These are phyloP conservation scores for Chrysomela aeneicollis DNA, from an alignment of 2,888 invertebrate species.

Conservation along the genomic window DNA sequence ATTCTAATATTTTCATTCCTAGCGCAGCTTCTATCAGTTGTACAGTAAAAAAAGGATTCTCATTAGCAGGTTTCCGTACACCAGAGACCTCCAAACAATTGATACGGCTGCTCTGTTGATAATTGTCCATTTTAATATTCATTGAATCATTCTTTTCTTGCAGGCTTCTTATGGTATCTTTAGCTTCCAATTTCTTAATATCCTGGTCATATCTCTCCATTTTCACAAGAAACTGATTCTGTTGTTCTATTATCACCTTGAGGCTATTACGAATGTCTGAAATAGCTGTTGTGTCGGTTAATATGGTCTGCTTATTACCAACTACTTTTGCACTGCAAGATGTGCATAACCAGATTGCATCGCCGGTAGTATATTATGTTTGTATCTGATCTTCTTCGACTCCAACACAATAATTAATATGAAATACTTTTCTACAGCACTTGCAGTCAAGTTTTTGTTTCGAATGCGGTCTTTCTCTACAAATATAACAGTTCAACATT, in stretches of 20 bases:
- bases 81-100: background rate
- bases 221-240: background rate
- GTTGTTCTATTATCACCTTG: background rate
- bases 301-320: background rate
- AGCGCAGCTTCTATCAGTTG: background rate
- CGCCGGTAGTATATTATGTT: background rate
- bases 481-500: slow-evolving; percentile 11
- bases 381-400: background rate
- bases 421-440: background rate
- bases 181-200: background rate
- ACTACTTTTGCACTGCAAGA: background rate
- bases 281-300: background rate
- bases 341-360: slow-evolving; percentile 1
- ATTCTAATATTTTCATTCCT: background rate
- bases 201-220: background rate
- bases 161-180: background rate
- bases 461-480: background rate
- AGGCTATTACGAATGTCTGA: slow-evolving; percentile 5
- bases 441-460: slow-evolving; percentile 1
- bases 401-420: background rate
- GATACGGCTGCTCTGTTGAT: background rate
- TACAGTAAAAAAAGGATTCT: slow-evolving; percentile 3
- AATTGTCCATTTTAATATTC: background rate
- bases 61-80: slow-evolving; percentile 3
- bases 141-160: background rate